phyloP scores from a whole-genome alignment of 2,113 vertebrate genomes.

The Menidia beryllina region DNA sequence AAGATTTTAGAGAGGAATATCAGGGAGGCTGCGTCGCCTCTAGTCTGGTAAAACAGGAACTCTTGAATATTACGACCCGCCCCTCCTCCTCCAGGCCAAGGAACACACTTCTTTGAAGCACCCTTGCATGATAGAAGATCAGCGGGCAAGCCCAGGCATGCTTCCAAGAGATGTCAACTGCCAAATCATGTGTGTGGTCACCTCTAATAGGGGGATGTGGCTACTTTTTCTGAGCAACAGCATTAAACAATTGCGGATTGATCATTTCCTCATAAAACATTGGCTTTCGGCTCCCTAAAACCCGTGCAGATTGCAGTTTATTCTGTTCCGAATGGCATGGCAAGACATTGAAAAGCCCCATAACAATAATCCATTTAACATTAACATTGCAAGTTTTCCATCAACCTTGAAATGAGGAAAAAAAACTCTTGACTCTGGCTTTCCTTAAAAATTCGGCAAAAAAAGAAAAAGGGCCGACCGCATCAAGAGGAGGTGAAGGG shows the following conservation, averaged over 20 bases:
- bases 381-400: conserved; percentile 54
- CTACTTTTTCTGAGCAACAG: background rate
- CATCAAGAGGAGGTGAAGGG: conserved; percentile 79
- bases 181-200: conserved; percentile 28
- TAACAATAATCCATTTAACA: conserved; percentile 32
- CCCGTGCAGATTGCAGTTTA: conserved; percentile 9
- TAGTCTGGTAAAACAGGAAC: conserved; percentile 1
- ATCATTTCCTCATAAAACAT: background rate
- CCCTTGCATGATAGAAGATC: conserved; percentile 47
- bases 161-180: conserved; percentile 57
- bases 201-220: background rate
- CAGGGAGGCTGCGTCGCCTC: background rate
- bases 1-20: conserved; percentile 17
- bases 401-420: conserved; percentile 25
- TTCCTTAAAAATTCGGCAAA: conserved; percentile 66
- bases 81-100: background rate
- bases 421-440: conserved; percentile 34
- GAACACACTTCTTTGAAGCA: conserved; percentile 28
- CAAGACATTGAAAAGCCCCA: conserved; percentile 25
- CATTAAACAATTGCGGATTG: background rate
- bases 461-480: conserved; percentile 70
- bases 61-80: background rate
- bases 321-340: conserved; percentile 4
- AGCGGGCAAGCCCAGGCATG: conserved; percentile 73
- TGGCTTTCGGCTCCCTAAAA: background rate